These are phyloP conservation scores for Paramormyrops hopkinsi DNA, from an alignment of 2,797 vertebrate species.

Conservation along the genomic window DNA sequence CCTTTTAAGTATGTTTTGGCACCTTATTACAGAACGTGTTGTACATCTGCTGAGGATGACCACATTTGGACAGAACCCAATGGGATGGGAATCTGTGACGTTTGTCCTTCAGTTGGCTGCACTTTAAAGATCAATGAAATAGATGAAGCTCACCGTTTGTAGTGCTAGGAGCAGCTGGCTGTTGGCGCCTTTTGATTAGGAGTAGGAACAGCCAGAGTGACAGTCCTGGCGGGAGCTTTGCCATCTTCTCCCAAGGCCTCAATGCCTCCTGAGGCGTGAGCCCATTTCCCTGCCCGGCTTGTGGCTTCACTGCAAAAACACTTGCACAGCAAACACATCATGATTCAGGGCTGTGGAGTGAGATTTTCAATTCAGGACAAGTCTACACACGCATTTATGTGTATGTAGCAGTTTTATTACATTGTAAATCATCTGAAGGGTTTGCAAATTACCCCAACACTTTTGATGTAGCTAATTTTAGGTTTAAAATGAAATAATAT, in stretches of 20 bases:
- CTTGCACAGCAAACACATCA: not conserved
- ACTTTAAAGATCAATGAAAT: conserved; percentile 3
- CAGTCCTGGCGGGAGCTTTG: not conserved
- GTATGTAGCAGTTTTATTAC: not conserved
- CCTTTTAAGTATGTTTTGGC: not conserved
- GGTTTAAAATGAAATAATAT: not conserved
- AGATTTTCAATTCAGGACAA: not conserved
- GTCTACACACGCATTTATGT: not conserved
- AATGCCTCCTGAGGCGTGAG: not conserved
- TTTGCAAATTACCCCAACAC: not conserved
- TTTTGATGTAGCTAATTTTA: not conserved
- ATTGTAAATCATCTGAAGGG: not conserved
- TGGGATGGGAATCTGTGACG: not conserved
- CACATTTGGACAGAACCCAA: not conserved
- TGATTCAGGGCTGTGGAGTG: not conserved
- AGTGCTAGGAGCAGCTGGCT: not conserved
- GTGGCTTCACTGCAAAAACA: not conserved
- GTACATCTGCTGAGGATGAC: not conserved
- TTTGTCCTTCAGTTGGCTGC: not conserved
- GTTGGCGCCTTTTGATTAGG: not conserved
- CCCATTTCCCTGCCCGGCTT: not conserved
- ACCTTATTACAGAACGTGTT: not conserved
- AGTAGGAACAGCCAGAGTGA: not conserved
- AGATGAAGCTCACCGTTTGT: not conserved
- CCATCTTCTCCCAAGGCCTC: not conserved